Evolutionary conservation across 2,113 vertebrate species (phyloP).

Genomic region (Thermophis baileyi): DNA sequence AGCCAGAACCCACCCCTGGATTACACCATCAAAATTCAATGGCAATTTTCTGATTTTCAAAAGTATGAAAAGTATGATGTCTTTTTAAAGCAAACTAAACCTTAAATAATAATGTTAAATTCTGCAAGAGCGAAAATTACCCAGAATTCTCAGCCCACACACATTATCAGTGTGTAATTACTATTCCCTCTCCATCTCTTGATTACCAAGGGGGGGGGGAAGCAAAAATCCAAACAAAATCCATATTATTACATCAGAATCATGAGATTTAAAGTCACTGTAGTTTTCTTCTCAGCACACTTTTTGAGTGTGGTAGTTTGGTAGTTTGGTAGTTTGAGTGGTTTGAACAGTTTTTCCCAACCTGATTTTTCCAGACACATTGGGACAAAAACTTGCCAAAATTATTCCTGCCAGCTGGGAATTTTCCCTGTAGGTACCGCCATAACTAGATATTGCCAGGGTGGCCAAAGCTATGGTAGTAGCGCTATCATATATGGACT

Average conservation of each 20-base stretch:
- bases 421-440: background rate
- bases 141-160: background rate
- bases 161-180: background rate
- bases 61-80: background rate
- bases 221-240: background rate
- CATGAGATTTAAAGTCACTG: background rate
- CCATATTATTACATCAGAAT: background rate
- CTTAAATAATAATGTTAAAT: background rate
- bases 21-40: background rate
- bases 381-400: background rate
- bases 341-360: background rate
- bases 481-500: background rate
- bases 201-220: rapidly evolving
- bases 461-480: background rate
- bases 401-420: background rate
- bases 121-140: background rate
- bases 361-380: background rate
- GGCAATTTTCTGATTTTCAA: background rate
- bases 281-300: background rate
- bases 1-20: too few species aligned
- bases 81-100: background rate
- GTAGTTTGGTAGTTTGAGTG: background rate
- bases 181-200: background rate
- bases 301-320: too few species aligned
- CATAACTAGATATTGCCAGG: background rate